Base-by-base conservation (phyloP, 64 coral and sea anemone species). In the Porites australiensis region DNA sequence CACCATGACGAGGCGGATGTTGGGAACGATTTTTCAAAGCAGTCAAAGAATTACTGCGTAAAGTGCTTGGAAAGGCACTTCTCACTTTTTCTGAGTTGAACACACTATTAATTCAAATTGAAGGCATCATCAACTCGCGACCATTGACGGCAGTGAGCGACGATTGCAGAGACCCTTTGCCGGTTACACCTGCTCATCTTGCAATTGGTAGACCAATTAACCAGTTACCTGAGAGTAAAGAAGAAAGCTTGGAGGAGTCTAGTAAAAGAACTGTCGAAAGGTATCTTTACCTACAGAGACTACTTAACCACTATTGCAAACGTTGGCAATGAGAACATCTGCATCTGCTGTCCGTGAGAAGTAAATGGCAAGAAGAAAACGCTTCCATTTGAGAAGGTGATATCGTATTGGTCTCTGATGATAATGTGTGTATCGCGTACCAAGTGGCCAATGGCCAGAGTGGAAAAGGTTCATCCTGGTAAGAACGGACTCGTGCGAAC, bases 371-470 rank as follows among this genome's bases (percentile, higher is more conserved):
- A 3, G 63, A 77, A 23, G 72, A 89, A 89, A 70, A 62, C 52
- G 13, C 51, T 44, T 50, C 67, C 8, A 59, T 85, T 85, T 49
- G 18, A 58, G 85, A 73, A 72, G 85, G 89, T 82, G 89, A 82
- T 82, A 71, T 89, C 27, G 90, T 75, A 12, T 22, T 92, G 66
- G 74, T 92, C 3, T 70, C 79, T 21, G 90, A 92, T 12, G 90
- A 92, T 48, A 92, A 92, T 14, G 61, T 92, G 4, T n/a, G n/a
- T n/a, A n/a, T 18, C 51, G 0, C 45, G 90, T 53, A 46, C 49
- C 75, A 90, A 44, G n/a, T n/a, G n/a, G n/a, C n/a, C n/a, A n/a
- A n/a, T n/a, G n/a, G n/a, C n/a, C n/a, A n/a, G n/a, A n/a, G n/a
- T n/a, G n/a, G n/a, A n/a, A n/a, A n/a, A n/a, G n/a, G n/a, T n/a